These are phyloP conservation scores for Ophonus ardosiacus DNA, from an alignment of 2,888 invertebrate species.

Conservation along the genomic window DNA sequence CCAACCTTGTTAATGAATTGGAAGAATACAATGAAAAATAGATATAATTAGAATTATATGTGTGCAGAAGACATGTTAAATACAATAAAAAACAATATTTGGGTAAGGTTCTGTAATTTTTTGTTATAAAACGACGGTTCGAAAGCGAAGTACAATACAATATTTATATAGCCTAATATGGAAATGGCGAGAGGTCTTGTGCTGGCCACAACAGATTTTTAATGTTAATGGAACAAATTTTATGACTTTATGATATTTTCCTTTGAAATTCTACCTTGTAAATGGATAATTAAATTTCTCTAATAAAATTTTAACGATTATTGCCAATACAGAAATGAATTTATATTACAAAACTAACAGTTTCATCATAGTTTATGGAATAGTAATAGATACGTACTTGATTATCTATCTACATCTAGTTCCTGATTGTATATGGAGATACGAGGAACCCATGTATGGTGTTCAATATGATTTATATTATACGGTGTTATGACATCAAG, in stretches of 20 bases:
- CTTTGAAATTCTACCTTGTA: background rate
- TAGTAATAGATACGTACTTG: background rate
- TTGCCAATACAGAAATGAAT: background rate
- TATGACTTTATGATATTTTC: background rate
- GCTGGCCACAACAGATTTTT: no score
- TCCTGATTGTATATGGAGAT: background rate
- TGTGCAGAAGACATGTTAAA: no score
- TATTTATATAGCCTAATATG: no score
- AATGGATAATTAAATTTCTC: background rate
- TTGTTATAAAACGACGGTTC: no score
- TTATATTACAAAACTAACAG: background rate
- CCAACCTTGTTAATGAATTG: no score
- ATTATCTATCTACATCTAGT: background rate
- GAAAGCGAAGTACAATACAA: no score
- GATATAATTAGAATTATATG: no score
- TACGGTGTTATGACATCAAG: constrained; percentile 1
- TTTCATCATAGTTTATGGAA: constrained; percentile 8
- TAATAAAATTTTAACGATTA: background rate
- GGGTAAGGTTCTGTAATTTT: no score
- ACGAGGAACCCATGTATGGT: background rate
- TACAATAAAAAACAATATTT: no score
- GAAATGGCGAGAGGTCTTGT: no score
- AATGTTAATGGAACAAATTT: background rate
- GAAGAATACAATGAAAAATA: no score
- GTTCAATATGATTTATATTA: constrained; percentile 5